Conservation (phyloP, 2,113 vertebrate species). For the Penelope pileata region DNA sequence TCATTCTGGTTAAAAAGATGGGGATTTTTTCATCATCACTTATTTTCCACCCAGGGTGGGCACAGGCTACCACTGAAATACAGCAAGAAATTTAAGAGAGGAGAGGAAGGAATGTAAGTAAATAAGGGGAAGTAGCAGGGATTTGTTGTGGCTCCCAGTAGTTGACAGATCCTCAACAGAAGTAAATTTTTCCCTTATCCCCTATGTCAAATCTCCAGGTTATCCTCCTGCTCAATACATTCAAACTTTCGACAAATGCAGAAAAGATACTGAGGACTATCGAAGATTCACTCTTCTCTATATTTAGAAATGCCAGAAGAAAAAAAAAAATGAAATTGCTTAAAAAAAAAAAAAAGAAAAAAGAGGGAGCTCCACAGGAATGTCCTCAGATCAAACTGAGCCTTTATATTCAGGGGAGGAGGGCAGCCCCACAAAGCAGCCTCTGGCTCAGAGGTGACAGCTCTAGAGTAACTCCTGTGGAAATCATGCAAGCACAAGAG, state of each 20-base stretch:
- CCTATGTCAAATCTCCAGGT: background rate
- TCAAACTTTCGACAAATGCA: background rate
- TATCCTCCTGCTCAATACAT: background rate
- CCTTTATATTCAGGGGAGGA: background rate
- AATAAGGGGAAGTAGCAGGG: background rate
- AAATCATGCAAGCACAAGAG: background rate
- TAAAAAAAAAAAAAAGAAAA: background rate
- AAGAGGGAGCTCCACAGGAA: background rate
- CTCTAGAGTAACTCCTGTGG: background rate
- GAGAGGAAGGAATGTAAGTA: conserved; percentile 9
- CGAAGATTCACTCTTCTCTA: background rate
- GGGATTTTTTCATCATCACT: background rate
- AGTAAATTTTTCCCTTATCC: background rate
- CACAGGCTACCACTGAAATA: background rate
- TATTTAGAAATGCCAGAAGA: background rate
- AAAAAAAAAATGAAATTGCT: background rate
- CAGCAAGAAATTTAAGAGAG: background rate
- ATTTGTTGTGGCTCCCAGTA: conserved; percentile 1
- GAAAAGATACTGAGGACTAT: background rate
- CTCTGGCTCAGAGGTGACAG: background rate
- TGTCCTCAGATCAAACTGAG: background rate
- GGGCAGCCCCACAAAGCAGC: background rate
- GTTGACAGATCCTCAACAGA: background rate
- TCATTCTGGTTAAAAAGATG: background rate
- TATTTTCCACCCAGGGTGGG: background rate